These are phyloP conservation scores for Staurois parvus DNA, from an alignment of 2,797 vertebrate species.

Conservation along the genomic window DNA sequence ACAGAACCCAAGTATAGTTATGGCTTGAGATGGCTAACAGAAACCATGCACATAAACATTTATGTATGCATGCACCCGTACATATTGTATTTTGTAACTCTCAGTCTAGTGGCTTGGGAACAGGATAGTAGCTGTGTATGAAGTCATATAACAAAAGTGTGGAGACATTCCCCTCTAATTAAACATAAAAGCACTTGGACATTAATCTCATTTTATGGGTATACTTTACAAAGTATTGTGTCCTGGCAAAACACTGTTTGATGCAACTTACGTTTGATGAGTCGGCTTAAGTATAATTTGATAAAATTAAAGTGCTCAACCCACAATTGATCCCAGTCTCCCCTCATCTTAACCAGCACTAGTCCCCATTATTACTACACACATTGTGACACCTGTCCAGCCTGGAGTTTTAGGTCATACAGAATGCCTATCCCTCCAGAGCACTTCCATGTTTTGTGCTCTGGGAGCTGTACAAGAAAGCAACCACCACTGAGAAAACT, in stretches of 20 bases:
- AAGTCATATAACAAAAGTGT: background rate
- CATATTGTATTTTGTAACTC: background rate
- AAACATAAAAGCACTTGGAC: constrained; percentile 14
- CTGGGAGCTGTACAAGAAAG: too few species aligned
- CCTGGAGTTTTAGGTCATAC: background rate
- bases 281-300: constrained; percentile 36
- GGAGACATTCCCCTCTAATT: constrained; percentile 9
- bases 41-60: too few species aligned
- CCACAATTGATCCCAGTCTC: background rate
- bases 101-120: background rate
- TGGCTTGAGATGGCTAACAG: too few species aligned
- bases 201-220: constrained; percentile 22
- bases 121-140: background rate
- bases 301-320: background rate
- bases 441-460: background rate
- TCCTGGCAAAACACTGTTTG: background rate
- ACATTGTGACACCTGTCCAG: background rate
- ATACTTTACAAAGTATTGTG: constrained; percentile 12
- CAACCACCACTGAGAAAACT: too few species aligned
- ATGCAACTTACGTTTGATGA: background rate
- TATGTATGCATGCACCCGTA: background rate
- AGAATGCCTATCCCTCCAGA: background rate
- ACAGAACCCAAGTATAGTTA: too few species aligned
- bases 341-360: background rate
- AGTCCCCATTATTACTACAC: background rate